A percentile compares a stretch with the other conserved stretches of the same genome.
These are phyloP conservation scores for Phalangium opilio DNA, from an alignment of 2,888 invertebrate species.

Conservation along the genomic window DNA sequence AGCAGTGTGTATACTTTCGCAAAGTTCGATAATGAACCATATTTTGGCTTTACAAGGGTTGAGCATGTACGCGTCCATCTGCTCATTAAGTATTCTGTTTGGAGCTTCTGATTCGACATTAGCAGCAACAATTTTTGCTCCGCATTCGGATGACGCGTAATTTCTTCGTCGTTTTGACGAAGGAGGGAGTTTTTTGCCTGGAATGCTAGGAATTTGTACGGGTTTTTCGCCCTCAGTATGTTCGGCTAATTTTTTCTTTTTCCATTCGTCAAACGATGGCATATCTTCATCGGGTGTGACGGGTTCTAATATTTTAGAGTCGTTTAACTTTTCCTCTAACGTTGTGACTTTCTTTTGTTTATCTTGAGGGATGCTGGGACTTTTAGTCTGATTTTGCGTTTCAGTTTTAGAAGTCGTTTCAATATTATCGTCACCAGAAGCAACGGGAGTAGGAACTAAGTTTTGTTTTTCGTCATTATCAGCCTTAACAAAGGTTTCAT, in stretches of 20 bases:
- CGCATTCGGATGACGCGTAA: conserved; percentile 92
- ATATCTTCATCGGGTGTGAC: conserved; percentile 9
- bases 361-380: too few relatives aligned
- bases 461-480: too few relatives aligned
- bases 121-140: conserved; percentile 83
- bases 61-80: conserved; percentile 92
- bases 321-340: too few relatives aligned
- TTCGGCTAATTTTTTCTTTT: conserved; percentile 18
- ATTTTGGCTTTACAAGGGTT: conserved; percentile 76
- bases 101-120: conserved; percentile 79
- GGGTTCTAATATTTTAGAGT: too few relatives aligned
- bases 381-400: too few relatives aligned
- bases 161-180: conserved; percentile 37
- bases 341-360: too few relatives aligned
- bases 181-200: conserved; percentile 14
- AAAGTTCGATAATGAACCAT: conserved; percentile 94
- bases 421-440: too few relatives aligned
- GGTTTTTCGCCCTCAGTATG: conserved; percentile 13
- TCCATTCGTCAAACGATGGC: conserved; percentile 20
- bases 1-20: conserved; percentile 77
- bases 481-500: too few relatives aligned
- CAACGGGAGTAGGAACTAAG: too few relatives aligned
- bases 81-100: conserved; percentile 65
- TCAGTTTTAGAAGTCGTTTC: too few relatives aligned
- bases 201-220: conserved; percentile 1